Conservation (phyloP, 2,113 vertebrate species). For the Toxotes jaculatrix region DNA sequence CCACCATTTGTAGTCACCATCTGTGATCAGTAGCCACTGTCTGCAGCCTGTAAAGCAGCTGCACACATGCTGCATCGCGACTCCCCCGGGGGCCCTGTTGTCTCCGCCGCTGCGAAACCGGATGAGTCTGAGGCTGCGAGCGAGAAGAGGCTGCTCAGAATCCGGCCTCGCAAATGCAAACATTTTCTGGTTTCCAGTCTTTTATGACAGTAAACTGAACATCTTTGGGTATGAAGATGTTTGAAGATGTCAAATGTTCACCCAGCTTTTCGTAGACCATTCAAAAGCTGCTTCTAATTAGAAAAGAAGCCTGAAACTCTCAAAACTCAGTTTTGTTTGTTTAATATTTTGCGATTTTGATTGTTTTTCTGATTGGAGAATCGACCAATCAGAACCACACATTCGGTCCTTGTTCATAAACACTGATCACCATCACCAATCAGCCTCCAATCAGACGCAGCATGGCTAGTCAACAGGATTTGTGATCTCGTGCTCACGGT, state of each 20-base stretch:
- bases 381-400: no score
- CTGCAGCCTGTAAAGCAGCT: slow-evolving; percentile 16
- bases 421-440: not conserved
- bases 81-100: not conserved
- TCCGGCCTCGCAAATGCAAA: not conserved
- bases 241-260: no score
- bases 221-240: no score
- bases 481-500: no score
- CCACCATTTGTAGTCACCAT: slow-evolving; percentile 17
- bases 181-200: not conserved
- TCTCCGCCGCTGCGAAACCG: slow-evolving; percentile 20
- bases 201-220: no score
- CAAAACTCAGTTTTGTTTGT: not conserved
- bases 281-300: not conserved
- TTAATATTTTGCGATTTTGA: not conserved
- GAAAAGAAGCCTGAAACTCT: not conserved
- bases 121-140: not conserved
- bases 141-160: not conserved
- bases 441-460: not conserved
- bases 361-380: not conserved
- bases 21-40: slow-evolving; percentile 35
- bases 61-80: not conserved
- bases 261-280: no score
- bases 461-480: no score
- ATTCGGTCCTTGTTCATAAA: no score